Evolutionary conservation across 2,113 vertebrate species (phyloP).

Genomic region (Bufo gargarizans): DNA sequence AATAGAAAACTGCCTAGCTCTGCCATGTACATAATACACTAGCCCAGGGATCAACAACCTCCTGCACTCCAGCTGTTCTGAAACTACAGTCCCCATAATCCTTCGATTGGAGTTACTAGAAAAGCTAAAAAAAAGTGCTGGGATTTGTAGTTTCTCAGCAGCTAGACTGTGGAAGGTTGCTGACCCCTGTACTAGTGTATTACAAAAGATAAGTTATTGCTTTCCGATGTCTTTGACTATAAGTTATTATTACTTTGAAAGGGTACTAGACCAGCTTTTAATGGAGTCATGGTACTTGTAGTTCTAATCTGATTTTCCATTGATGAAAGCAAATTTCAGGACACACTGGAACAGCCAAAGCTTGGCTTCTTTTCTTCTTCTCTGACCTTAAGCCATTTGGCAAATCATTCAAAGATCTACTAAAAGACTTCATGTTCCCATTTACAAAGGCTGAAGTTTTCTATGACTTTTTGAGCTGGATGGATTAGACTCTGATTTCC

Average conservation of each 20-base stretch:
- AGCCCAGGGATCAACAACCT: no score
- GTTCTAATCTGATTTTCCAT: constrained; percentile 51
- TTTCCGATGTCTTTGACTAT: not conserved
- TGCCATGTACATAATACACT: no score
- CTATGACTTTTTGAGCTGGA: constrained; percentile 35
- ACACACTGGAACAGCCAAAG: constrained; percentile 48
- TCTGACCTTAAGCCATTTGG: constrained; percentile 53
- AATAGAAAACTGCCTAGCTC: no score
- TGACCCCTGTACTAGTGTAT: not conserved
- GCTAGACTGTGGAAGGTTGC: no score
- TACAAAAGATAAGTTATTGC: not conserved
- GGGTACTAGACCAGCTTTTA: constrained; percentile 3
- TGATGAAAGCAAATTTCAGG: constrained; percentile 35
- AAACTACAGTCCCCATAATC: no score
- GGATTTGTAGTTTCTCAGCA: no score
- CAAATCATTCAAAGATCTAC: constrained; percentile 41
- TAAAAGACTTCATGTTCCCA: constrained; percentile 53
- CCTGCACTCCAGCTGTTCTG: no score
- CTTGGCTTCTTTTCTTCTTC: constrained; percentile 37
- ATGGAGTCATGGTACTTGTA: constrained; percentile 49
- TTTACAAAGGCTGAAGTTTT: constrained; percentile 49
- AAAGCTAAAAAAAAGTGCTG: no score
- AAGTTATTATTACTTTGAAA: not conserved
- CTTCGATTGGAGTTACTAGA: no score
- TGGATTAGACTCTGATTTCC: constrained; percentile 22